Evolutionary conservation across 1,140 invertebrate genomes (phyloP).

Genomic region (Cydia splendana): DNA sequence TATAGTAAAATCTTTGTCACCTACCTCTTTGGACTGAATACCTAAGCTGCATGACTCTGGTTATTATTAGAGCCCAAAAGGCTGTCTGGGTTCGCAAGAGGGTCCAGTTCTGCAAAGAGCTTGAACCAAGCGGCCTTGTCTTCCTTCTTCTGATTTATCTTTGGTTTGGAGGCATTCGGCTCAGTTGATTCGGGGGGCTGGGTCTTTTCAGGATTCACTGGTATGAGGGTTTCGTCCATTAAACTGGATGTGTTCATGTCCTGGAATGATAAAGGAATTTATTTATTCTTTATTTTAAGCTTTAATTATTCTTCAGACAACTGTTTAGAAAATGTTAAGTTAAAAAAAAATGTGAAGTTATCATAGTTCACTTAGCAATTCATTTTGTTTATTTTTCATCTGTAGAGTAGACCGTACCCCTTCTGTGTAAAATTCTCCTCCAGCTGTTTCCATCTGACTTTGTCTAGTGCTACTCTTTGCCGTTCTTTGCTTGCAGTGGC

Average conservation of each 20-base stretch:
- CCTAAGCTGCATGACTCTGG: constrained; percentile 73
- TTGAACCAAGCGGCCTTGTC: constrained; percentile 89
- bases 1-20: no score
- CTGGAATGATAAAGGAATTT: constrained; percentile 45
- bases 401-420: no score
- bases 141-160: constrained; percentile 61
- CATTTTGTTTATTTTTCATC: no score
- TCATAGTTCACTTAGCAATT: no score
- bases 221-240: constrained; percentile 50
- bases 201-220: constrained; percentile 44
- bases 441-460: no score
- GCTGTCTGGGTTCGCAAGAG: constrained; percentile 87
- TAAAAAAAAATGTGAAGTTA: no score
- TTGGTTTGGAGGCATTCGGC: constrained; percentile 38
- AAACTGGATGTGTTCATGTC: constrained; percentile 48
- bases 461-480: no score
- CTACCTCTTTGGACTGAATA: neutral
- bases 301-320: no score
- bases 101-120: constrained; percentile 96
- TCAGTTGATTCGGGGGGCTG: constrained; percentile 39
- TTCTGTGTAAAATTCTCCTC: no score
- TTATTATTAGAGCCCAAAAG: constrained; percentile 68
- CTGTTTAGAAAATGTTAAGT: no score
- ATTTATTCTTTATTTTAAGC: no score
- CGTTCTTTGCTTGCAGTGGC: no score